These are phyloP conservation scores for Nothura maculosa DNA, from an alignment of 2,797 vertebrate genomes.

Conservation along the genomic window DNA sequence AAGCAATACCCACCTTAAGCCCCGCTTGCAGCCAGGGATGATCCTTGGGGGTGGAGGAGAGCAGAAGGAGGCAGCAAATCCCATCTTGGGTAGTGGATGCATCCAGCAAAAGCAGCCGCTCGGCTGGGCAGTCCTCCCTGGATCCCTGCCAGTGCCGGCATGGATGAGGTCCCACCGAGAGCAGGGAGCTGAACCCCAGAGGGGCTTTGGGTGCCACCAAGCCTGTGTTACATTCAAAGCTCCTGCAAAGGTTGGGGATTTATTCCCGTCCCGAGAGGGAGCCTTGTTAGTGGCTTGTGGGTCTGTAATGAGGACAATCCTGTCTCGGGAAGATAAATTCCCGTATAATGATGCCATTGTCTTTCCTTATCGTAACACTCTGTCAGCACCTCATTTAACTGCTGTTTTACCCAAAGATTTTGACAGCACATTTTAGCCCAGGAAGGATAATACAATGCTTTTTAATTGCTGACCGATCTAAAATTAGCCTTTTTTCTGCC, in stretches of 20 bases:
- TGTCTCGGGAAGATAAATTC: conserved; percentile 70
- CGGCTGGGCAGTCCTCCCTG: not conserved
- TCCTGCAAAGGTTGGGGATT: conserved; percentile 29
- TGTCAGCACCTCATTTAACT: conserved; percentile 56
- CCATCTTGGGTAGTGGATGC: not conserved
- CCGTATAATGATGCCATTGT: conserved; percentile 72
- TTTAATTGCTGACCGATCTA: conserved; percentile 62
- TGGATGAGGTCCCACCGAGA: not conserved
- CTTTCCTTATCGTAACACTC: conserved; percentile 62
- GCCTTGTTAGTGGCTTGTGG: conserved; percentile 70
- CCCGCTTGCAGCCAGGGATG: too few species aligned
- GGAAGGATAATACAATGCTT: conserved; percentile 52
- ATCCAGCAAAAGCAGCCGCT: not conserved
- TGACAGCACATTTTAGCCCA: conserved; percentile 56
- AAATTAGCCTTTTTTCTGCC: conserved; percentile 58
- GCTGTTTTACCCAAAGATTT: conserved; percentile 69
- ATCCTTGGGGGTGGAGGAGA: not conserved
- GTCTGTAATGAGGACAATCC: conserved; percentile 67
- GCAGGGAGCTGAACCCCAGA: not conserved
- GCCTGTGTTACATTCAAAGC: conserved; percentile 25
- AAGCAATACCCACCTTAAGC: too few species aligned
- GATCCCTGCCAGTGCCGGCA: too few species aligned
- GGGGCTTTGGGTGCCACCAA: not conserved
- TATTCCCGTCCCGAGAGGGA: conserved; percentile 58
- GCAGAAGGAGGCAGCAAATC: not conserved